These are phyloP conservation scores for Cenopis cana DNA, from an alignment of 2,888 invertebrate genomes.

Conservation along the genomic window DNA sequence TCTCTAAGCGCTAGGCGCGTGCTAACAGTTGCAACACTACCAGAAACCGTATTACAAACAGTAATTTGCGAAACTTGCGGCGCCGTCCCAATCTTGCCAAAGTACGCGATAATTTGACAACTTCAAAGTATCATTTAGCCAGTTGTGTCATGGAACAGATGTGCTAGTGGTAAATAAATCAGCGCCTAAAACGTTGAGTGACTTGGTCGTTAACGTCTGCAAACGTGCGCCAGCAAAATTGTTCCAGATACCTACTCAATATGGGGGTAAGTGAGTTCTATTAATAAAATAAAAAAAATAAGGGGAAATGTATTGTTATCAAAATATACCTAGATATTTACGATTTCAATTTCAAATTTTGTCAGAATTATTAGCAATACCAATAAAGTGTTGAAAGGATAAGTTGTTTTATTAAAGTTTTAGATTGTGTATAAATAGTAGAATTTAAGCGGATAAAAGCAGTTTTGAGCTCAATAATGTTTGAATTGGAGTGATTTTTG, in stretches of 20 bases:
- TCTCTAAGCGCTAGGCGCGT: neutral
- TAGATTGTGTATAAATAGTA: no score
- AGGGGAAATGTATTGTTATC: no score
- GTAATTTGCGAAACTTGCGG: slow-evolving; percentile 54
- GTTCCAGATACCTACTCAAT: slow-evolving; percentile 47
- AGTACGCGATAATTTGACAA: slow-evolving; percentile 77
- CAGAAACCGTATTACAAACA: slow-evolving; percentile 50
- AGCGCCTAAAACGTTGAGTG: slow-evolving; percentile 70
- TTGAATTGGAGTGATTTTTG: no score
- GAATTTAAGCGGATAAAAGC: no score
- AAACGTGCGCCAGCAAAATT: slow-evolving; percentile 58
- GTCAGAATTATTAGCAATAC: no score
- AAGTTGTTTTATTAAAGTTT: no score
- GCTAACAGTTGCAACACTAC: slow-evolving; percentile 30
- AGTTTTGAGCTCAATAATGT: no score
- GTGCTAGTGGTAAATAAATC: slow-evolving; percentile 76
- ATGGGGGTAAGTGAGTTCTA: neutral
- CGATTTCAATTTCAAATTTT: no score
- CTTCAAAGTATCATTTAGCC: slow-evolving; percentile 78
- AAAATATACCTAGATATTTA: no score
- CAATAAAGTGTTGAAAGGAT: no score
- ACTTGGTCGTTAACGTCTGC: slow-evolving; percentile 69
- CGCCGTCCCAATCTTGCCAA: slow-evolving; percentile 58
- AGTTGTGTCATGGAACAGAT: slow-evolving; percentile 72
- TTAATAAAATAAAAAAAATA: no score